phyloP scores from a whole-genome alignment of 2,113 vertebrate genomes.

The Spheniscus mendiculus region DNA sequence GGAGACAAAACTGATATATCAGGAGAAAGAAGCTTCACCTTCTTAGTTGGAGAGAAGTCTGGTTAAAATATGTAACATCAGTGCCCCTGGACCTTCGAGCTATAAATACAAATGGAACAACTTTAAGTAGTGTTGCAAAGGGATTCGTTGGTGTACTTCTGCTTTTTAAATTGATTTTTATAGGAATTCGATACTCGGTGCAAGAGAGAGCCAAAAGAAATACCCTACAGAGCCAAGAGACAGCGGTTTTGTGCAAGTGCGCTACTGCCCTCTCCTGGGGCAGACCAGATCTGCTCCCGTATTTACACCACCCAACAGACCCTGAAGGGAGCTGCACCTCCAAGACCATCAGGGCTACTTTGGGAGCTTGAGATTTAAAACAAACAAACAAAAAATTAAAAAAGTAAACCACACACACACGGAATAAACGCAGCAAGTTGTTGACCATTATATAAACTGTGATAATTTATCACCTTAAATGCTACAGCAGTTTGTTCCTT shows the following conservation, averaged over 20 bases:
- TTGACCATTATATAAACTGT: neutral
- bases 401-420: neutral
- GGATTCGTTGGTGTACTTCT: neutral
- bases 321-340: neutral
- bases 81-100: neutral
- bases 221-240: neutral
- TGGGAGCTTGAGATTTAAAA: neutral
- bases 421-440: neutral
- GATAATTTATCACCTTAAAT: neutral
- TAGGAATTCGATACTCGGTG: neutral
- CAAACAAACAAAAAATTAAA: neutral
- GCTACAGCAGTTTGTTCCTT: neutral
- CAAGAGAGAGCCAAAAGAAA: neutral
- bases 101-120: constrained; percentile 17
- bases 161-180: constrained; percentile 3
- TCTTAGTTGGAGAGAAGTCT: neutral
- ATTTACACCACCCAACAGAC: neutral
- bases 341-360: neutral
- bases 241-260: neutral
- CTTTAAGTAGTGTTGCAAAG: neutral
- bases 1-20: neutral
- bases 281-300: neutral
- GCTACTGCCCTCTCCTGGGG: constrained; percentile 54
- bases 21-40: neutral
- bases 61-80: neutral